Base-by-base conservation (phyloP, 2,888 invertebrate genomes). In the Trimorus sp. region DNA sequence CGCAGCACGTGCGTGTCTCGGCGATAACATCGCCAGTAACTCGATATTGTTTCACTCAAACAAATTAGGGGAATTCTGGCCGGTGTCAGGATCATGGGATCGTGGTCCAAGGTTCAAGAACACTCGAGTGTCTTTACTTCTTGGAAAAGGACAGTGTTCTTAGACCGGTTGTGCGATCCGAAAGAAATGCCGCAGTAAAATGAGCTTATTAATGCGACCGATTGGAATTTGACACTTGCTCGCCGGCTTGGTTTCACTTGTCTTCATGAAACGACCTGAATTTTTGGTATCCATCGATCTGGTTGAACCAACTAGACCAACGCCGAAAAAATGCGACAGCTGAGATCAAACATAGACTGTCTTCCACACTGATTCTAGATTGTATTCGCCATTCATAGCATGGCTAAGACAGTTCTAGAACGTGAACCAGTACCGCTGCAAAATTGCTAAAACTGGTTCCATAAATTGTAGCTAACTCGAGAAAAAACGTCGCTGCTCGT, bases 1-100 rank as follows among this genome's bases (percentile, higher is more conserved):
- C 84, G 87, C 85, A 88, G 89, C 90, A 89, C 90, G 89, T 88
- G 89, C 88, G 89, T 88, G 87, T 89, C 85, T 83, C 79, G 68
- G 80, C 76, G 90, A 89, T 90, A 88, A 75, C 86, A 91, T 91
- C 90, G 85, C 75, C 85, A 86, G 91, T 90, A 91, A 91, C 90
- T 90, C 90, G 90, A 91, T 91, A 91, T 91, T 91, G 90, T 90
- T 90, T 90, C 88, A 88, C 90, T 90, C 89, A 88, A 89, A 89
- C 88, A 90, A 91, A 91, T 90, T 91, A 90, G 88, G 87, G 86
- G 87, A 89, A 87, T 89, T 85, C 86, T 87, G 85, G 85, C 83
- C 79, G 62, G 83, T 79, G 82, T 78, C 84, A 82, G 79, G 74
- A 84, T 84, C 77, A 85, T 86, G 84, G 82, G 86, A 86, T 86